Evolutionary conservation across 2,797 vertebrate genomes (phyloP).

Genomic region (Gephyroberyx darwinii): DNA sequence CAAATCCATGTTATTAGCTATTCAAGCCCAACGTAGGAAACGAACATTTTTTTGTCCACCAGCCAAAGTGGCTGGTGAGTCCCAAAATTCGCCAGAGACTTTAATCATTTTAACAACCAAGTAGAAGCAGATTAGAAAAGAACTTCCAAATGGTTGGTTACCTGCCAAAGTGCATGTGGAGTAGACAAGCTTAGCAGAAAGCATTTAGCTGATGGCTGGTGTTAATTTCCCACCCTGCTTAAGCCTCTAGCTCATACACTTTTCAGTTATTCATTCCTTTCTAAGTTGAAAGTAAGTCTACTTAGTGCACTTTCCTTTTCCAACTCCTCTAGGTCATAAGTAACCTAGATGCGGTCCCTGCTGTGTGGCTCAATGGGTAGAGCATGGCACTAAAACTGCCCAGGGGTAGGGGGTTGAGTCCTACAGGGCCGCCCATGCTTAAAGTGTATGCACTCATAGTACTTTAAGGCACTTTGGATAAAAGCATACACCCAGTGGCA

Average conservation of each 20-base stretch:
- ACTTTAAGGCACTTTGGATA: background rate
- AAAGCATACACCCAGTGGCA: background rate
- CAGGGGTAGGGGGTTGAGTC: background rate
- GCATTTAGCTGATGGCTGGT: slow-evolving; percentile 17
- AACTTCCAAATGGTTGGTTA: slow-evolving; percentile 25
- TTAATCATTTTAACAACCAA: slow-evolving; percentile 17
- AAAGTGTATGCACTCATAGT: slow-evolving; percentile 8
- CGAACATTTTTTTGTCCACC: background rate
- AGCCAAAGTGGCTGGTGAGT: slow-evolving; percentile 14
- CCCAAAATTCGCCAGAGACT: background rate
- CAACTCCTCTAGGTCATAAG: slow-evolving; percentile 28
- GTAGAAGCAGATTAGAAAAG: slow-evolving; percentile 22
- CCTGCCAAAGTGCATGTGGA: slow-evolving; percentile 31
- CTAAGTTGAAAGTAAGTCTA: background rate
- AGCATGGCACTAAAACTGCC: slow-evolving; percentile 7
- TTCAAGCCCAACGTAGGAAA: slow-evolving; percentile 12
- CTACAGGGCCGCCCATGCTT: background rate
- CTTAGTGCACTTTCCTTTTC: slow-evolving; percentile 27
- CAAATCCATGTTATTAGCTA: background rate
- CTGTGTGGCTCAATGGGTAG: slow-evolving; percentile 5
- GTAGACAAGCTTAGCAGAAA: slow-evolving; percentile 6
- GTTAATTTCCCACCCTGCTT: slow-evolving; percentile 7
- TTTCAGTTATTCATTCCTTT: slow-evolving; percentile 26
- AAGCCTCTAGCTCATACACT: background rate
- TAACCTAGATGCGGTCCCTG: slow-evolving; percentile 31